Evolutionary conservation across 2,888 invertebrate genomes (phyloP), one percentile per base, ranked within the genome.

Genomic region (Acanthosepion pharaonis): DNA sequence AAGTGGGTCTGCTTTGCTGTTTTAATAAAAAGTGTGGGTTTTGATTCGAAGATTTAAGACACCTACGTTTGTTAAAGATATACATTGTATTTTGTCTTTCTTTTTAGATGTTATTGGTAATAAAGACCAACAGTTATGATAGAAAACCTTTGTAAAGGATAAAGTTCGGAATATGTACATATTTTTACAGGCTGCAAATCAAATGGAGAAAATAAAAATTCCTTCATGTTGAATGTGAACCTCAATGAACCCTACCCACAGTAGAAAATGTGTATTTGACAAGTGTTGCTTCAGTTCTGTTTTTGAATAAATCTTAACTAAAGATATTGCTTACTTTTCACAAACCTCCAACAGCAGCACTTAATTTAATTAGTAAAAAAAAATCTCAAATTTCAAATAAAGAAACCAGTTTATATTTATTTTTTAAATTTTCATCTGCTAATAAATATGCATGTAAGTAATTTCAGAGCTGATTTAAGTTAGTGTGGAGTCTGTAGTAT

Each of bases 11-110:
- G 15, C 11, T 78, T 78, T 78, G 78, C 78, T 78, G n/a, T 15
- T 78, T 78, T 78, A 78, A 78, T 78, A 78, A n/a, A 78, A 78
- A 78, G 78, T 78, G 78, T 78, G 78, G n/a, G 33, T 78, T 78
- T 78, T 15, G 4, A 78, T n/a, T 78, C 33, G 5, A 78, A 78
- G n/a, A 78, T 78, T 33, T 78, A 78, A 78, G n/a, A n/a, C n/a
- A 78, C n/a, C 78, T 78, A 78, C 78, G n/a, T 78, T n/a, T 78
- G 78, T n/a, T 78, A 78, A 33, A 78, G 78, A 78, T n/a, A 78
- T 18, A 78, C 78, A 78, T 78, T 78, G 78, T 78, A 78, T n/a
- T 78, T n/a, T 78, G 78, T n/a, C 33, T n/a, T 78, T 78, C 4
- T 78, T n/a, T n/a, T 78, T 78, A 78, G 78, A 33, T 78, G 78